Evolutionary conservation across 1,140 invertebrate species (phyloP).

Genomic region (Adelges cooleyi): DNA sequence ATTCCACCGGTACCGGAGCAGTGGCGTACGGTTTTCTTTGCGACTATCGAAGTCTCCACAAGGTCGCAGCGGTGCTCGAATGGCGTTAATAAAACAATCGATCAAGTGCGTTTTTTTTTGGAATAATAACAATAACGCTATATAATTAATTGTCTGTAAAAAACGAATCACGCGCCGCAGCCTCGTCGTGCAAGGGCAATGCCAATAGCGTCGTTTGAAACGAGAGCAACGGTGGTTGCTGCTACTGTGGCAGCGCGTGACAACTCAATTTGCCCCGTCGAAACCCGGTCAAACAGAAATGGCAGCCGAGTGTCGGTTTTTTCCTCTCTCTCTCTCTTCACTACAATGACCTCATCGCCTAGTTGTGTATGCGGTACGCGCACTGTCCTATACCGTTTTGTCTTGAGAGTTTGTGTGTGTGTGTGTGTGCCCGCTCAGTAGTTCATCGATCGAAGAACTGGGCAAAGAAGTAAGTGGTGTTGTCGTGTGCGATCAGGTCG

Average conservation of each 20-base stretch:
- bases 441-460: too few relatives aligned
- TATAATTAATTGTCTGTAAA: too few relatives aligned
- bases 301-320: neutral
- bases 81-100: too few relatives aligned
- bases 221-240: too few relatives aligned
- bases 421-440: neutral
- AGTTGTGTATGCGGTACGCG: conserved; percentile 9
- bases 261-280: neutral
- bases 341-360: conserved; percentile 13
- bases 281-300: conserved; percentile 11
- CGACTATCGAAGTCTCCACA: neutral
- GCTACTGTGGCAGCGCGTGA: neutral
- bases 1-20: neutral
- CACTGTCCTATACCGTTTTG: conserved; percentile 14
- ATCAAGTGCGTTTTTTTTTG: neutral
- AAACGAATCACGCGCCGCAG: too few relatives aligned
- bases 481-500: neutral
- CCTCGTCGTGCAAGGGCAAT: neutral
- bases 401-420: neutral
- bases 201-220: neutral
- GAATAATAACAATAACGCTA: too few relatives aligned
- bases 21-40: neutral
- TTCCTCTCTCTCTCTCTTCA: conserved; percentile 7
- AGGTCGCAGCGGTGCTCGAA: too few relatives aligned
- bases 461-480: too few relatives aligned